Base-by-base conservation (phyloP, 2,113 vertebrate species). In the Triplophysa rosa region DNA sequence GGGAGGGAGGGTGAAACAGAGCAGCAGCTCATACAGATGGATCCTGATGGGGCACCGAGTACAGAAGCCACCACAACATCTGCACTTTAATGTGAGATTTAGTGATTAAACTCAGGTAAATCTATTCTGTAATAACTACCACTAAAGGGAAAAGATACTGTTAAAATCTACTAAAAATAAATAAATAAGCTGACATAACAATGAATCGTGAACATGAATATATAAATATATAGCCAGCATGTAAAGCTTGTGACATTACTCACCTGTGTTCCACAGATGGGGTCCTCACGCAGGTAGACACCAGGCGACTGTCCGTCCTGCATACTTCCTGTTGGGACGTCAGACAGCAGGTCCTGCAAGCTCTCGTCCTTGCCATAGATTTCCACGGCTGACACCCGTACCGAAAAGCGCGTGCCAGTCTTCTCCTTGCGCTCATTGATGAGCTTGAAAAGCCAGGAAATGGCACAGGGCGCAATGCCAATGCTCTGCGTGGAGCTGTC, bases 361-460 rank as follows among this genome's bases (percentile, higher is more conserved):
- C 92, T 93, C 92, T 97, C 96, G 45, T 96, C 96, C 74, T 93
- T 95, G 67, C 98, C 95, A 3, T 93, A 95, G 90, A 98, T 96
- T 91, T 99, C 98, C 83, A 97, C 94, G 0, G 98, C 98, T 6
- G 98, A 99, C 75, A 98, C 96, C 0, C 96, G 94, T 72, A 99
- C 92, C 0, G 96, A 98, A 90, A 98, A 98, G 74, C 96, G 97
- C 0, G 95, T 93, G 65, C 96, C 95, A 0, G 93, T 95, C 91
- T 96, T 95, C 89, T 97, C 96, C 89, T 93, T 96, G 72, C 95
- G 94, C 84, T 97, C 96, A 2, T 95, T 95, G 82, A 97, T 95
- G 87, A 99, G 94, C 88, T 95, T 95, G 92, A 99, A 99, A 81
- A 99, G 97, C 98, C 98, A 99, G 82, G 97, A 98, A 89, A 99